phyloP scores from a whole-genome alignment of 2,888 invertebrate species.

The Girardia tigrina region DNA sequence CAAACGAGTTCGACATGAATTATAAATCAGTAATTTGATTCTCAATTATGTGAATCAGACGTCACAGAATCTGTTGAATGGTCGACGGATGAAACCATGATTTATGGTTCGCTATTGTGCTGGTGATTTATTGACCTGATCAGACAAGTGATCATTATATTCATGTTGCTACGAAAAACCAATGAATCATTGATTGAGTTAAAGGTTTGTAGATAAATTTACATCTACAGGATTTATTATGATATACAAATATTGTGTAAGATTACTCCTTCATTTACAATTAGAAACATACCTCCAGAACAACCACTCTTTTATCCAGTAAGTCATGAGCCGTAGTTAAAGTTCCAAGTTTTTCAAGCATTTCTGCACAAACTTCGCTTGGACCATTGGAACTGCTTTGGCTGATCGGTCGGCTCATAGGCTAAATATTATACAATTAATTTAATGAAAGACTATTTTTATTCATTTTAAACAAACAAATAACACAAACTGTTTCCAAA shows the following conservation, averaged over 20 bases:
- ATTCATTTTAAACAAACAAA: too few relatives aligned
- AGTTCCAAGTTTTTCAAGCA: slow-evolving; percentile 45
- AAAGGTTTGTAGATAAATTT: background rate
- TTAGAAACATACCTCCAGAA: slow-evolving; percentile 42
- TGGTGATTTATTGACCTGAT: background rate
- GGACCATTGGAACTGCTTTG: slow-evolving; percentile 41
- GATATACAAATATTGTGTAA: background rate
- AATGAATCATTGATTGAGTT: background rate
- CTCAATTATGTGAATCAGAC: too few relatives aligned
- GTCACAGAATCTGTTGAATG: too few relatives aligned
- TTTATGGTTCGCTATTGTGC: background rate
- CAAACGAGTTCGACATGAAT: too few relatives aligned
- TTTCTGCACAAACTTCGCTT: slow-evolving; percentile 42
- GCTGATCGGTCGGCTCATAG: slow-evolving; percentile 37
- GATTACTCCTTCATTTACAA: background rate
- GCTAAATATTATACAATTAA: too few relatives aligned
- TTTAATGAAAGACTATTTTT: too few relatives aligned
- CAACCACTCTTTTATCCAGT: slow-evolving; percentile 42
- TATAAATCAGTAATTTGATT: too few relatives aligned
- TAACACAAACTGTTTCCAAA: too few relatives aligned
- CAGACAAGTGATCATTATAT: background rate
- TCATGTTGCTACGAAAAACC: background rate
- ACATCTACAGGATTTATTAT: background rate
- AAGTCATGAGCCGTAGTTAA: slow-evolving; percentile 42
- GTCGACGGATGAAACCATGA: background rate